These are phyloP conservation scores for Gnathonemus echidnorhynchus DNA, from an alignment of 2,113 vertebrate genomes.

Conservation along the genomic window DNA sequence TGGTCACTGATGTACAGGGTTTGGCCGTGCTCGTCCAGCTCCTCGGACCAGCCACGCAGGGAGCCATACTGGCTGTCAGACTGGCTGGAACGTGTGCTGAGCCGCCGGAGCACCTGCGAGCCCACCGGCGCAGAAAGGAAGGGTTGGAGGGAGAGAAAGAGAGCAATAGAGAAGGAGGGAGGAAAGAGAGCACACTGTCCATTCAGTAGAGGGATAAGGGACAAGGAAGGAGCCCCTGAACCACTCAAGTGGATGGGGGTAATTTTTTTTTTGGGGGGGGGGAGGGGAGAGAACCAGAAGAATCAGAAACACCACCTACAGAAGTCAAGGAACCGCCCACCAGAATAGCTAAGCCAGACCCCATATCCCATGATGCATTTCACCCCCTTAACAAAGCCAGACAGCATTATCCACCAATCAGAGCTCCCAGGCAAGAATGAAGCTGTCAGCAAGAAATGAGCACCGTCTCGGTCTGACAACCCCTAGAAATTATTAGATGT, in stretches of 20 bases:
- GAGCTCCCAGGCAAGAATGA: not conserved
- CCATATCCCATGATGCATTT: not conserved
- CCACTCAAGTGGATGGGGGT: slow-evolving; percentile 39
- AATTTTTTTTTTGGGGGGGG: not conserved
- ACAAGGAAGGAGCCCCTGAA: slow-evolving; percentile 45
- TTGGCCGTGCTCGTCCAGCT: slow-evolving; percentile 86
- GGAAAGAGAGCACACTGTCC: slow-evolving; percentile 16
- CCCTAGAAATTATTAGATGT: not conserved
- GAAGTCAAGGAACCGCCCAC: slow-evolving; percentile 9
- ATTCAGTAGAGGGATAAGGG: slow-evolving; percentile 34
- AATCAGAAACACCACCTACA: slow-evolving; percentile 20
- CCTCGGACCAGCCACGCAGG: slow-evolving; percentile 90
- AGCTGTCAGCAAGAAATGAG: not conserved
- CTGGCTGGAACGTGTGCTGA: slow-evolving; percentile 78
- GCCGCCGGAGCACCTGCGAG: slow-evolving; percentile 76
- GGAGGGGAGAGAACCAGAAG: not conserved
- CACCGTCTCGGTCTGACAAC: not conserved
- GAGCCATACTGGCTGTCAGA: slow-evolving; percentile 82
- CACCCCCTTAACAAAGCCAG: not conserved
- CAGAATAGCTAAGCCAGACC: slow-evolving; percentile 17
- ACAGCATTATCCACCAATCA: not conserved
- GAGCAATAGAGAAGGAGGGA: slow-evolving; percentile 36
- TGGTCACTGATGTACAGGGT: slow-evolving; percentile 91
- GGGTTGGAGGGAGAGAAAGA: not conserved
- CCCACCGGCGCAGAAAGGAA: slow-evolving; percentile 52